These are phyloP conservation scores for Sphyrna mokarran DNA, from an alignment of 2,113 vertebrate genomes.

Conservation along the genomic window DNA sequence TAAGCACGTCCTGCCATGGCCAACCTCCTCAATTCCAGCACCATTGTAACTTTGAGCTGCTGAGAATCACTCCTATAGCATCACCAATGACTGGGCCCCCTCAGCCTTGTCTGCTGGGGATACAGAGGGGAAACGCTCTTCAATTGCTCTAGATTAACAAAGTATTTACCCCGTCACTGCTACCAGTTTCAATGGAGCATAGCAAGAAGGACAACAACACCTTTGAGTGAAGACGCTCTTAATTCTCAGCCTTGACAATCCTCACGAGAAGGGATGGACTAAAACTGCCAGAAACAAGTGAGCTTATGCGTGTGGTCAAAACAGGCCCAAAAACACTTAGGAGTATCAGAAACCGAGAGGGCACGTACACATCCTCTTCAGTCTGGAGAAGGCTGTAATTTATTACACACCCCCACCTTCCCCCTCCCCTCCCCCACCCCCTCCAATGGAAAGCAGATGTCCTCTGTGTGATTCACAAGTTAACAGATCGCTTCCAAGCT, in stretches of 20 bases:
- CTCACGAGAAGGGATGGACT: not conserved
- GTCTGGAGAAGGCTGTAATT: not conserved
- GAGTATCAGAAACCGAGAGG: not conserved
- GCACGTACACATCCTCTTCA: not conserved
- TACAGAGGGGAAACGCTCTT: not conserved
- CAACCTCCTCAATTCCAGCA: not conserved
- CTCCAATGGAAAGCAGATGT: slow-evolving; percentile 4
- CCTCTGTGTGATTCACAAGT: not conserved
- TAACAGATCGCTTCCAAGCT: not conserved
- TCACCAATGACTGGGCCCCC: not conserved
- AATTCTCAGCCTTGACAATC: not conserved
- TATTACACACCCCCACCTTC: not conserved
- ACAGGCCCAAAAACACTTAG: not conserved
- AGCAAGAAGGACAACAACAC: not conserved
- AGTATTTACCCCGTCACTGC: not conserved
- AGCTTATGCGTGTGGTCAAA: not conserved
- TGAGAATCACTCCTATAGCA: not conserved
- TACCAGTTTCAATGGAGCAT: not conserved
- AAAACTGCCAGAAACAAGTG: not conserved
- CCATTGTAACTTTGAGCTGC: not conserved
- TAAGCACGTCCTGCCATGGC: not conserved
- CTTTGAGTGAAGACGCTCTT: not conserved
- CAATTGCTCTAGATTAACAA: not conserved
- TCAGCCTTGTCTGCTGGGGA: not conserved
- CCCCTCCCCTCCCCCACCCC: not conserved